Base-by-base conservation (phyloP, 2,113 vertebrate genomes). In the Ophthalmotilapia sp. region DNA sequence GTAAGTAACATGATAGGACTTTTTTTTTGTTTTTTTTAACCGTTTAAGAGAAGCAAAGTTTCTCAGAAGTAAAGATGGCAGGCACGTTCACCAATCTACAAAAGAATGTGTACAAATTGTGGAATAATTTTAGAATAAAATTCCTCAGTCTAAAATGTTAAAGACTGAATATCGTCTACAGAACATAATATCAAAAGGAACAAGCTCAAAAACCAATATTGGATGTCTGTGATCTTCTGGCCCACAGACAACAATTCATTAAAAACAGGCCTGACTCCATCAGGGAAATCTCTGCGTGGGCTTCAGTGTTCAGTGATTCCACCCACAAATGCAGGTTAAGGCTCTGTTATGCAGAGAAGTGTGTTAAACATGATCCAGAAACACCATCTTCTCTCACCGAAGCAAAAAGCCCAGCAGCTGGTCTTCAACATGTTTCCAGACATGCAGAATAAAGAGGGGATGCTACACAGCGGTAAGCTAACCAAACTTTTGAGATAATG, bases 391-490 rank as follows among this genome's bases (percentile, higher is more conserved):
- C 31, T 62, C 31, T 62, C 9, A 62, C 31, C 0, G 3, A 62
- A 0, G 6, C 31, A 62, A 62, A 62, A 60, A 60, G 56, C 29
- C 56, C 29, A 60, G 3, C 56, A 60, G 26, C 26, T 60, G 56
- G 26, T 17, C 26, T 60, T 60, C 5, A 60, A 62, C 15, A 62
- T 11, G 15, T 36, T 36, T 19, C 5, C 31, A 65, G 58, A 62
- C 31, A 60, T 65, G 31, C 0, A 36, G 60, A 38, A 65, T 33
- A 62, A 62, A n/a, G 10, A 38, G 0, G 17, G 31, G 31, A 65
- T 65, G 60, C 60, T 36, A 65, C 33, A 12, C 31, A 38, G 60
- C 10, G 1, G 17, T 38, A 65, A 65, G 1, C 10, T 38, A 36
- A 65, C 33, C 31, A n/a, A 13, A 38, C 17, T 0, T 12, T n/a